Conservation (phyloP, 1,140 invertebrate species). For the Diploscapter pachys region DNA sequence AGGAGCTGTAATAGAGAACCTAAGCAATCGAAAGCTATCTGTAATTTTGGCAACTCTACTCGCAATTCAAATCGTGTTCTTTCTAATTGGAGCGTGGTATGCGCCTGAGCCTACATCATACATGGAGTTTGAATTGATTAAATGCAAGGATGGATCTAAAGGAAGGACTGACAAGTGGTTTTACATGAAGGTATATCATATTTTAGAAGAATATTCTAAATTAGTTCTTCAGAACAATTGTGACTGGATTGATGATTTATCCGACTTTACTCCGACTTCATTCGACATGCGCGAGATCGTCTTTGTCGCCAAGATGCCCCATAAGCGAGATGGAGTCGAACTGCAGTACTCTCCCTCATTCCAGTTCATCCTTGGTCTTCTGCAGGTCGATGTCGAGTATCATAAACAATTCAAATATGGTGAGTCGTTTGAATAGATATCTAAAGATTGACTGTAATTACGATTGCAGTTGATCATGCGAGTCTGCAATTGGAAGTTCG, state of each 20-base stretch:
- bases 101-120: slow-evolving; percentile 66
- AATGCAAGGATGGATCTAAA: slow-evolving; percentile 70
- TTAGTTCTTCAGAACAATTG: slow-evolving; percentile 33
- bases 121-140: slow-evolving; percentile 55
- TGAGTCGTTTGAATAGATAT: slow-evolving; percentile 5
- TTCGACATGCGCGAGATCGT: slow-evolving; percentile 52
- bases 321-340: slow-evolving; percentile 70
- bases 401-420: slow-evolving; percentile 48
- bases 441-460: neutral
- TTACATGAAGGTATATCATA: slow-evolving; percentile 69
- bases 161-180: slow-evolving; percentile 74
- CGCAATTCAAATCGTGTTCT: slow-evolving; percentile 60
- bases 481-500: slow-evolving; percentile 48
- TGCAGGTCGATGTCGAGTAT: slow-evolving; percentile 77
- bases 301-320: slow-evolving; percentile 70
- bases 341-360: slow-evolving; percentile 94
- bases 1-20: slow-evolving; percentile 63
- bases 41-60: slow-evolving; percentile 58
- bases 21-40: slow-evolving; percentile 62
- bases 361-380: slow-evolving; percentile 87
- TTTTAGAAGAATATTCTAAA: neutral
- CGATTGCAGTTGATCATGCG: slow-evolving; percentile 12
- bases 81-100: slow-evolving; percentile 59
- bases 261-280: slow-evolving; percentile 37
- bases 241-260: slow-evolving; percentile 42